A percentile compares a stretch with the other conserved stretches of the same genome.
These are phyloP conservation scores for Eulemur macaco DNA, from an alignment of 2,113 vertebrate species.

Conservation along the genomic window DNA sequence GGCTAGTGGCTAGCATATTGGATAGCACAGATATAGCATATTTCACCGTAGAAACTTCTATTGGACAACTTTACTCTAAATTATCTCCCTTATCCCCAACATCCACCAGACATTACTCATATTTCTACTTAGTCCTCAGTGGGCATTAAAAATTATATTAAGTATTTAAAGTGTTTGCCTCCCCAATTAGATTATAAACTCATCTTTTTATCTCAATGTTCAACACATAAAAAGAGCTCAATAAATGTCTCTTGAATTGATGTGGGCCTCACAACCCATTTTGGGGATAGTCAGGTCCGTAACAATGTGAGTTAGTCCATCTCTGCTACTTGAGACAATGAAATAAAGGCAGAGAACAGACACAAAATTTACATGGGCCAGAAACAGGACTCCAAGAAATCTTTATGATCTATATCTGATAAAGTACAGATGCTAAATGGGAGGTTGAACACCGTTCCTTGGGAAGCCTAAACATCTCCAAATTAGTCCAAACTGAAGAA, in stretches of 20 bases:
- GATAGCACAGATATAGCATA: neutral
- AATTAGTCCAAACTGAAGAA: neutral
- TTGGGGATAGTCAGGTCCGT: neutral
- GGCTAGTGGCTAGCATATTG: neutral
- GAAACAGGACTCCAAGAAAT: neutral
- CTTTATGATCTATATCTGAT: neutral
- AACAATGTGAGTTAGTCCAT: neutral
- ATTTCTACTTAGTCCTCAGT: neutral
- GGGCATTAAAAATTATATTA: conserved; percentile 22
- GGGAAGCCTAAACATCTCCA: neutral
- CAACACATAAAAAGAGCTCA: neutral
- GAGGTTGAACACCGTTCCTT: neutral
- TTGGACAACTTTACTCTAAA: neutral
- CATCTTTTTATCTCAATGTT: neutral
- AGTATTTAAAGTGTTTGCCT: neutral
- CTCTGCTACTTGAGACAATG: neutral
- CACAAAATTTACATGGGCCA: neutral
- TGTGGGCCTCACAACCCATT: neutral
- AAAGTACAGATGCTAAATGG: neutral
- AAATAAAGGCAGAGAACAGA: neutral
- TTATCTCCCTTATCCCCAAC: neutral
- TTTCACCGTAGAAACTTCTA: neutral
- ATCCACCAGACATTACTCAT: neutral
- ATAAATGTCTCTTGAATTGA: neutral
- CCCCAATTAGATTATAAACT: neutral